Conservation (phyloP, 2,113 vertebrate genomes). For the Vimba vimba region DNA sequence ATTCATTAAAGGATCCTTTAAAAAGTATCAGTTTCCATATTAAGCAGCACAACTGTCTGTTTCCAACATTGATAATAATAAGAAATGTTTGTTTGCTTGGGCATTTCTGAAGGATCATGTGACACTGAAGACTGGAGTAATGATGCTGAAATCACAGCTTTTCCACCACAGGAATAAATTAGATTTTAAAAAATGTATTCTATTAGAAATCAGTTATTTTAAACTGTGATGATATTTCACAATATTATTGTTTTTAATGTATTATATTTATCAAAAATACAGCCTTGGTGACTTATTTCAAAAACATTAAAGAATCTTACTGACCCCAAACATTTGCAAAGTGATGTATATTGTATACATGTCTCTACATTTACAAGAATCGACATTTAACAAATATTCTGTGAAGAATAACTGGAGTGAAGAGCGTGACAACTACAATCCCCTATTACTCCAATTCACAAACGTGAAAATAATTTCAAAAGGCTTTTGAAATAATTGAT, state of each 20-base stretch:
- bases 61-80: background rate
- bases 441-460: too few species aligned
- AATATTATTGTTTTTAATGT: background rate
- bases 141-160: background rate
- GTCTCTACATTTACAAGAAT: background rate
- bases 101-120: too few species aligned
- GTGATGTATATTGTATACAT: background rate
- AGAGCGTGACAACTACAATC: background rate
- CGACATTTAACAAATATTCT: background rate
- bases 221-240: background rate
- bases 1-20: background rate
- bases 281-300: background rate
- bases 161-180: background rate
- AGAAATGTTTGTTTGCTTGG: background rate
- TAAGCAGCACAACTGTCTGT: too few species aligned
- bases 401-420: background rate
- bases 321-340: background rate
- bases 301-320: background rate
- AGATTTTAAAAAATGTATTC: too few species aligned
- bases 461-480: too few species aligned
- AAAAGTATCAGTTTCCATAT: too few species aligned
- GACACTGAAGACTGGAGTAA: background rate
- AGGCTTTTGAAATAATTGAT: background rate
- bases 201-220: background rate
- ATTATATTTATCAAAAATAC: background rate